Percentiles rank a stretch among this genome's conserved stretches.
phyloP scores from a whole-genome alignment of 2,888 invertebrate genomes.

The Drosophila differens region DNA sequence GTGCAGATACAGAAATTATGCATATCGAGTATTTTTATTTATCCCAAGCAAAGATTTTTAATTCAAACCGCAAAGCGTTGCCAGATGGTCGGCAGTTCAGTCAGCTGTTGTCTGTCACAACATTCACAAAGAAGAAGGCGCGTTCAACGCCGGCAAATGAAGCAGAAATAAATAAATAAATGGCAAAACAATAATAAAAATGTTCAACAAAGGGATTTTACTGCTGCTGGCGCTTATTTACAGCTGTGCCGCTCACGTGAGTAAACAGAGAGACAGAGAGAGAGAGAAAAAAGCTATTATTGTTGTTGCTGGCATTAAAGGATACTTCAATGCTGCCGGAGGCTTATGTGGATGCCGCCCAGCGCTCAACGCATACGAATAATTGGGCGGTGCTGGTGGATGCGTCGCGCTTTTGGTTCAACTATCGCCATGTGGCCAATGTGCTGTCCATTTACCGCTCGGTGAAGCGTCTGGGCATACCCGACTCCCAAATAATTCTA shows the following conservation, averaged over 20 bases:
- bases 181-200: slow-evolving; percentile 16
- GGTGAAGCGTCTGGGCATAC: slow-evolving; percentile 99
- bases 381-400: slow-evolving; percentile 99
- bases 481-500: slow-evolving; percentile 98
- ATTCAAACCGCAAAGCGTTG: slow-evolving; percentile 7
- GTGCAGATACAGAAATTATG: neutral
- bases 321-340: slow-evolving; percentile 73
- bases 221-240: slow-evolving; percentile 18
- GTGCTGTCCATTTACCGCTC: slow-evolving; percentile 99
- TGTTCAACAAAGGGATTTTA: slow-evolving; percentile 28
- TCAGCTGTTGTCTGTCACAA: slow-evolving; percentile 30
- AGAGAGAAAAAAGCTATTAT: neutral
- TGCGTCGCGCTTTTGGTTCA: slow-evolving; percentile 99
- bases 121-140: slow-evolving; percentile 4
- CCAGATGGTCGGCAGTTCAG: slow-evolving; percentile 17
- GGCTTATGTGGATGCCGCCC: slow-evolving; percentile 80
- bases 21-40: neutral
- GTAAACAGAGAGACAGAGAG: slow-evolving; percentile 2
- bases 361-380: slow-evolving; percentile 91
- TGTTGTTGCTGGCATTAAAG: slow-evolving; percentile 4
- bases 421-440: slow-evolving; percentile 99
- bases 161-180: slow-evolving; percentile 8
- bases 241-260: slow-evolving; percentile 24
- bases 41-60: neutral
- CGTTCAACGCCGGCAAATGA: slow-evolving; percentile 32